phyloP scores from a whole-genome alignment of 2,797 vertebrate genomes.

The Cyprinodon diabolis region DNA sequence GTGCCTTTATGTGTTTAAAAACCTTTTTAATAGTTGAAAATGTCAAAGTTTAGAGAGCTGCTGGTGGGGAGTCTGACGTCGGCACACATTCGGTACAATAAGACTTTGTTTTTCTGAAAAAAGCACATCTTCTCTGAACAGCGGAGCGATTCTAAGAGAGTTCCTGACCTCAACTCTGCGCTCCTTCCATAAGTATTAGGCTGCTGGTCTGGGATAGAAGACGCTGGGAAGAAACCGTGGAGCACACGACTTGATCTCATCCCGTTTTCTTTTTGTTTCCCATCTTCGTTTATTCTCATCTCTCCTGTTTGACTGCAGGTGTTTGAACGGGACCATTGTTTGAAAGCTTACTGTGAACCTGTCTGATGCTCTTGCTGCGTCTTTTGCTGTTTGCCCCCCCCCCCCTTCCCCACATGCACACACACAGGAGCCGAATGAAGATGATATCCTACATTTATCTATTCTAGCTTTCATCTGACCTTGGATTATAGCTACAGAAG shows the following conservation, averaged over 20 bases:
- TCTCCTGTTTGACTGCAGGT: conserved; percentile 36
- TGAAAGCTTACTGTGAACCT: conserved; percentile 18
- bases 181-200: conserved; percentile 48
- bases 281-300: conserved; percentile 22
- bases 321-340: conserved; percentile 68
- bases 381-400: conserved; percentile 55
- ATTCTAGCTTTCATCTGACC: conserved; percentile 18
- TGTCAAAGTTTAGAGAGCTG: conserved; percentile 21
- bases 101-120: conserved; percentile 49
- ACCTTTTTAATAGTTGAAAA: conserved; percentile 59
- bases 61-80: conserved; percentile 28
- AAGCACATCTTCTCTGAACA: conserved; percentile 64
- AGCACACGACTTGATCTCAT: conserved; percentile 45
- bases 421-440: conserved; percentile 75
- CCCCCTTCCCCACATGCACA: background rate
- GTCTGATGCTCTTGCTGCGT: conserved; percentile 15
- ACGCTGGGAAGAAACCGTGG: conserved; percentile 26
- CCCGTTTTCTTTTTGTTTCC: conserved; percentile 25
- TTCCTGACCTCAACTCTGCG: conserved; percentile 21
- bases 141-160: conserved; percentile 39
- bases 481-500: conserved; percentile 15
- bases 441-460: conserved; percentile 41
- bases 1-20: conserved; percentile 93
- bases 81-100: conserved; percentile 35
- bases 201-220: conserved; percentile 42